A percentile compares a stretch with the other conserved stretches of the same genome.
phyloP scores from a whole-genome alignment of 2,113 vertebrate species.

The Phalacrocorax carbo region DNA sequence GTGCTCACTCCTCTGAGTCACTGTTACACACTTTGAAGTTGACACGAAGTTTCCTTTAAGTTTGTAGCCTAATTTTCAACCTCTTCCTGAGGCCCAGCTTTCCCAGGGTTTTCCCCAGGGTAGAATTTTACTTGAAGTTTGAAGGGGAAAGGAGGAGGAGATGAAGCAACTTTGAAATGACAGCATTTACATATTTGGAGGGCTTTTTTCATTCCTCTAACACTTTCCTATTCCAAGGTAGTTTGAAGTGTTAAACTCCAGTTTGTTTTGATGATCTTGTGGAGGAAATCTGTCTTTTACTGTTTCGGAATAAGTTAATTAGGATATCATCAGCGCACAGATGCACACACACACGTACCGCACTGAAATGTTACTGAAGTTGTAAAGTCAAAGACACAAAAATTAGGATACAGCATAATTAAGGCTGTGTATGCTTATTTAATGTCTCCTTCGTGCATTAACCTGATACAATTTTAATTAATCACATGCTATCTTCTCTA shows the following conservation, averaged over 20 bases:
- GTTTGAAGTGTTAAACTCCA: conserved; percentile 4
- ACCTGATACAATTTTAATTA: neutral
- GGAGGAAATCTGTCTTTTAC: neutral
- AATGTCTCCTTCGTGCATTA: neutral
- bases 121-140: neutral
- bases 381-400: neutral
- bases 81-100: neutral
- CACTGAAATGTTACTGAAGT: neutral
- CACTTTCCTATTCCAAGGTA: neutral
- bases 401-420: neutral
- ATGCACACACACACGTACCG: neutral
- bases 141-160: neutral
- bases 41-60: neutral
- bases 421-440: neutral
- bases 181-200: neutral
- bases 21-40: neutral
- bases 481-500: neutral
- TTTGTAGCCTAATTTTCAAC: neutral
- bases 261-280: neutral
- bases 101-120: neutral
- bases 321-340: neutral
- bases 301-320: neutral
- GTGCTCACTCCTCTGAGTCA: neutral
- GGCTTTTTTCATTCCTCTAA: conserved; percentile 2
- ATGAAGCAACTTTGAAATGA: neutral